A percentile compares a stretch with the other conserved stretches of the same genome.
Conservation (phyloP, 2,113 vertebrate genomes). For the Ictidomys tridecemlineatus region DNA sequence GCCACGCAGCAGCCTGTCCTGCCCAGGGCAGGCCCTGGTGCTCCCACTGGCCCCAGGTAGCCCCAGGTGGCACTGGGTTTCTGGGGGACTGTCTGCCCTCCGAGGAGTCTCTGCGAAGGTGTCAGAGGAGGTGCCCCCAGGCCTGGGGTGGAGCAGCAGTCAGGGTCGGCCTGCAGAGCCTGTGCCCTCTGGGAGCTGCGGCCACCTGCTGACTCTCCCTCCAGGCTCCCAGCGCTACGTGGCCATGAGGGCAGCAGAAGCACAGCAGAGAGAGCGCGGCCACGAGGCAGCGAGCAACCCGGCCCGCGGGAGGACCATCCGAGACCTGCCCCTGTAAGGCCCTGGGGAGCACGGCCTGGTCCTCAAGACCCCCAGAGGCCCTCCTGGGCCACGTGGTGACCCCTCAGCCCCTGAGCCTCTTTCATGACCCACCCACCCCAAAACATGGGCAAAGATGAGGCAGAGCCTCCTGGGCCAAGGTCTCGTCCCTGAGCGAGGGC, state of each 20-base stretch:
- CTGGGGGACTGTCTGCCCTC: rapidly evolving
- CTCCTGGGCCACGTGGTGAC: neutral
- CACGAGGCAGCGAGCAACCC: slow-evolving; percentile 88
- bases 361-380: neutral
- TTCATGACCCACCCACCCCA: rapidly evolving
- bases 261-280: slow-evolving; percentile 92
- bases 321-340: slow-evolving; percentile 95
- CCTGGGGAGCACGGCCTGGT: rapidly evolving
- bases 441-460: rapidly evolving
- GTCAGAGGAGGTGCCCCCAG: rapidly evolving
- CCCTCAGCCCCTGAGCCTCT: neutral
- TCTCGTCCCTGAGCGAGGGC: too few relatives aligned
- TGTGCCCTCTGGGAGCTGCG: neutral
- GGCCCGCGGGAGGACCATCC: slow-evolving; percentile 93
- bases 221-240: slow-evolving; percentile 93
- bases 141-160: neutral
- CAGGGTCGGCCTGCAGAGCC: neutral
- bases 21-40: rapidly evolving
- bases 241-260: slow-evolving; percentile 92
- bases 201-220: neutral
- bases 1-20: neutral
- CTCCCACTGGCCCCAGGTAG: too few relatives aligned
- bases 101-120: too few relatives aligned
- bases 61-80: too few relatives aligned
- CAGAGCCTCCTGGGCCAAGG: too few relatives aligned